Evolutionary conservation across 2,797 vertebrate species (phyloP).

Genomic region (Aphelocoma californica): DNA sequence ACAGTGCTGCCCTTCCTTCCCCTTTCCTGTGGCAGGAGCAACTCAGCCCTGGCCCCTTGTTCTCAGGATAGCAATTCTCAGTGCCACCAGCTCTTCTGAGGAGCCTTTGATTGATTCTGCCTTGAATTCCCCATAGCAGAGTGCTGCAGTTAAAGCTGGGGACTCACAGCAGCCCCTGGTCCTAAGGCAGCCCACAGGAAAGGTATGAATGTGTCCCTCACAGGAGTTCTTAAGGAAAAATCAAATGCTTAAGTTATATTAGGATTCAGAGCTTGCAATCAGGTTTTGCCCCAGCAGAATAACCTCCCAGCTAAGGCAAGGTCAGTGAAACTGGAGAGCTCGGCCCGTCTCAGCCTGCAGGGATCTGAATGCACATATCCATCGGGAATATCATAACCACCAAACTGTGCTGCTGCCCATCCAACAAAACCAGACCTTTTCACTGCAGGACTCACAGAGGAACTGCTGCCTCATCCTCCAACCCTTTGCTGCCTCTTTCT

Average conservation of each 20-base stretch:
- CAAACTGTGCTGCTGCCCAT: not conserved
- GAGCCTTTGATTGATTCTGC: not conserved
- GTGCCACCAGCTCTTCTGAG: not conserved
- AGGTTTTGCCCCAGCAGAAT: not conserved
- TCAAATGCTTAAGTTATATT: not conserved
- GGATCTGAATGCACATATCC: not conserved
- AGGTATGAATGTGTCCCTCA: not conserved
- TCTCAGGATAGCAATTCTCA: not conserved
- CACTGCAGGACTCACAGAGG: not conserved
- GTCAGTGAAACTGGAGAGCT: not conserved
- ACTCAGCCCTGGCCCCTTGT: not conserved
- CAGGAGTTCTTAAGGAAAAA: not conserved
- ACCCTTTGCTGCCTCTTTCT: not conserved
- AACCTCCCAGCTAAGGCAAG: not conserved
- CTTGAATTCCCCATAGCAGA: not conserved
- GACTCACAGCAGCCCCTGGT: not conserved
- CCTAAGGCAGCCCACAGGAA: not conserved
- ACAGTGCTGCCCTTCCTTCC: slow-evolving; percentile 52
- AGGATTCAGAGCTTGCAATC: not conserved
- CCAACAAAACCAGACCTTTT: not conserved
- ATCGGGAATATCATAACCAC: rapidly evolving
- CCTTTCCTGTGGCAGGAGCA: slow-evolving; percentile 27
- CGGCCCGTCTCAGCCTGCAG: rapidly evolving
- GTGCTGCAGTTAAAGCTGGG: not conserved
- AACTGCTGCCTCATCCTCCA: not conserved